phyloP scores from a whole-genome alignment of 1,140 invertebrate genomes.

The Penaeus japonicus region DNA sequence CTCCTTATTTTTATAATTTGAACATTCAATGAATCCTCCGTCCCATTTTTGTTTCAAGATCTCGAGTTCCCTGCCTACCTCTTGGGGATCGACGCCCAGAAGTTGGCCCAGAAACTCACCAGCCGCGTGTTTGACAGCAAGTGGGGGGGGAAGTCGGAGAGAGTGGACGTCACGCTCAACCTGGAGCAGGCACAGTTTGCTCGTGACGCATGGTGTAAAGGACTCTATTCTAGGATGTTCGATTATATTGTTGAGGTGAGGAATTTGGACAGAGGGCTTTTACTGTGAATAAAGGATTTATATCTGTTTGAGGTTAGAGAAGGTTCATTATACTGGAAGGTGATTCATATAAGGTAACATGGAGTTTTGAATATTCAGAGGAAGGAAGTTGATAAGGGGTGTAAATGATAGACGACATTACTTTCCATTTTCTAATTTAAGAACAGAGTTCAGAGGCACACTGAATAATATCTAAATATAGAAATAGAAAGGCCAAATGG shows the following conservation, averaged over 20 bases:
- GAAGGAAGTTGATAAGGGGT: no score
- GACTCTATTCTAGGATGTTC: slow-evolving; percentile 75
- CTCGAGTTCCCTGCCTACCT: slow-evolving; percentile 74
- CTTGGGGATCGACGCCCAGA: slow-evolving; percentile 71
- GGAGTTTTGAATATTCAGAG: no score
- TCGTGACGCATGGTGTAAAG: slow-evolving; percentile 76
- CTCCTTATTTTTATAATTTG: no score
- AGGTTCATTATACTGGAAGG: no score
- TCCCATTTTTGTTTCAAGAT: slow-evolving; percentile 65
- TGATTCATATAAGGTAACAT: no score
- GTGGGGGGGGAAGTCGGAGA: slow-evolving; percentile 77
- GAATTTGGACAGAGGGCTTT: slow-evolving; percentile 7
- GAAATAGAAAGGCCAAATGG: background rate
- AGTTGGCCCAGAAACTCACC: slow-evolving; percentile 72
- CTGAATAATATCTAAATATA: background rate
- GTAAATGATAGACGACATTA: no score
- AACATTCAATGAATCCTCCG: background rate
- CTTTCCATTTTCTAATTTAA: no score
- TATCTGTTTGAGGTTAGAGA: background rate
- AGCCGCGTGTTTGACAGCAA: slow-evolving; percentile 77
- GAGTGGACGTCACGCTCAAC: slow-evolving; percentile 74
- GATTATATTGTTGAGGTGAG: slow-evolving; percentile 75
- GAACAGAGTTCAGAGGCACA: background rate
- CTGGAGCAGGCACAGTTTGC: slow-evolving; percentile 75
- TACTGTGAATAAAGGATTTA: background rate